These are phyloP conservation scores for Drosophila orosa DNA, from an alignment of 1,140 invertebrate species.

Conservation along the genomic window DNA sequence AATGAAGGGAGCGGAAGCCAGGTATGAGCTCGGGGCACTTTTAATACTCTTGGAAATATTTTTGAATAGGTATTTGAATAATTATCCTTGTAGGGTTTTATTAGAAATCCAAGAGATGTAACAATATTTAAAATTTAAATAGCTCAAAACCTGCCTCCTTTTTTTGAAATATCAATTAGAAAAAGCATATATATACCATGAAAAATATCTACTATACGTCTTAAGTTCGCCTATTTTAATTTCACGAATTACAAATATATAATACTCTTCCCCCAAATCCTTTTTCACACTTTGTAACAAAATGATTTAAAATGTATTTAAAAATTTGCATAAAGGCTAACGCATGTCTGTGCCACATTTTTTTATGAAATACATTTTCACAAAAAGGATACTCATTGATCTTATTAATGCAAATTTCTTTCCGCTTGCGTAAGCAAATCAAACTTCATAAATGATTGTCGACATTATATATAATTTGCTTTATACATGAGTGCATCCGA, in stretches of 20 bases:
- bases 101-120: too few relatives aligned
- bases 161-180: too few relatives aligned
- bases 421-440: constrained; percentile 32
- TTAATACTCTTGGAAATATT: constrained; percentile 3
- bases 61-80: neutral
- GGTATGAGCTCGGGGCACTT: neutral
- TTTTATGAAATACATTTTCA: neutral
- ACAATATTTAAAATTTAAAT: too few relatives aligned
- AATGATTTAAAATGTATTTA: neutral
- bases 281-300: neutral
- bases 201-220: too few relatives aligned
- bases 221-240: too few relatives aligned
- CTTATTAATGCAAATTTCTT: constrained; percentile 21
- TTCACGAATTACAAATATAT: too few relatives aligned
- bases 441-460: constrained; percentile 29
- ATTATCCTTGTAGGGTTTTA: neutral
- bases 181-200: too few relatives aligned
- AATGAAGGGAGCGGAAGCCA: constrained; percentile 9
- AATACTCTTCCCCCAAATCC: neutral
- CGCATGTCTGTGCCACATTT: neutral
- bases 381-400: constrained; percentile 13
- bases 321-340: neutral
- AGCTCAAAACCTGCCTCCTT: too few relatives aligned
- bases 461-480: constrained; percentile 18
- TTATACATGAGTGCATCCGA: constrained; percentile 29